Evolutionary conservation across 1,140 invertebrate species (phyloP), one percentile per base, ranked within the genome.

Genomic region (Drosophila tropicalis): DNA sequence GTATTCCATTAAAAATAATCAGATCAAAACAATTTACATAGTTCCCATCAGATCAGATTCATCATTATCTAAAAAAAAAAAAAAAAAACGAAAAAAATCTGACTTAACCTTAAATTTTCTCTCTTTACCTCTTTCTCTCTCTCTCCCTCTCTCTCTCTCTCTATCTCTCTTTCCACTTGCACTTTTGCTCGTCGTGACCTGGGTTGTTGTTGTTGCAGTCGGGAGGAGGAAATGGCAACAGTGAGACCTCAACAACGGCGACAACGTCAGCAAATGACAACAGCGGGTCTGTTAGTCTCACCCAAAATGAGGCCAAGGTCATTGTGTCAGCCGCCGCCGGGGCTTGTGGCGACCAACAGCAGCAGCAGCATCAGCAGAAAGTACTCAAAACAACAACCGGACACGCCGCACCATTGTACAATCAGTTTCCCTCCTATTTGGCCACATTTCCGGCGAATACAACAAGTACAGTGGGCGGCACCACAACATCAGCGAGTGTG

Each of bases 261-360:
- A 55, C 55, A 12, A 55, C 55, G 32, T 70, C 75, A 25, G 12
- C 62, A 58, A 89, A 65, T 55, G 79, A 85, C 74, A 90, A 90
- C 91, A 91, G 89, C 84, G 85, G 85, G 79, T 91, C 90, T 83
- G 90, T 91, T 90, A 84, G 81, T 39, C 71, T 89, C 55, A 75
- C 65, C 44, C 85, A 84, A 57, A 90, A 84, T 65, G 86, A 91
- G 73, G 75, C 90, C 40, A 91, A 91, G 72, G 89, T 91, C 15
- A 91, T 91, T 62, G 81, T 91, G 34, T 81, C 80, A 36, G 81
- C 87, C 13, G 62, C 79, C 39, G 76, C 70, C 9, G 78, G 84
- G 29, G 81, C 41, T 44, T 44, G 41, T 2, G 17, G 44, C 19
- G 44, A 51, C 44, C 44, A 51, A n/a, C 44, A 51, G 44, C 44